Conservation (phyloP, 2,797 vertebrate genomes). For the Pseudopleuronectes americanus region DNA sequence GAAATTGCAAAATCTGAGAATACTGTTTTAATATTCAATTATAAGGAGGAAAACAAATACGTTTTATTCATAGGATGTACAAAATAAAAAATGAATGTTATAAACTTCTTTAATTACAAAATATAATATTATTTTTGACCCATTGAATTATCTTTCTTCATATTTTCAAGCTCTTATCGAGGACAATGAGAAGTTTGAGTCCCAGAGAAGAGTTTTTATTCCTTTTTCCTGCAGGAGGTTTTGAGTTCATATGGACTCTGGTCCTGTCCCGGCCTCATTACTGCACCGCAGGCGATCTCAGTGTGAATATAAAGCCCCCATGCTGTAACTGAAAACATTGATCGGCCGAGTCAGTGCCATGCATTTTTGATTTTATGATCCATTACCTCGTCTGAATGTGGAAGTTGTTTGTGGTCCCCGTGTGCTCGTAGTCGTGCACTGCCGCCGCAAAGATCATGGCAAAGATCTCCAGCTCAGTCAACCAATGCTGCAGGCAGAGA, state of each 20-base stretch:
- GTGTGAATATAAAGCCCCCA: conserved; percentile 45
- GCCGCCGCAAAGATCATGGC: conserved; percentile 93
- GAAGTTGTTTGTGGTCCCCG: conserved; percentile 99
- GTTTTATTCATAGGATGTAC: background rate
- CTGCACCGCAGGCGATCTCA: conserved; percentile 52
- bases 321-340: conserved; percentile 67
- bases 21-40: background rate
- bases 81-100: too few species aligned
- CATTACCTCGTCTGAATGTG: conserved; percentile 96
- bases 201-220: background rate
- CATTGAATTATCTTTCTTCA: background rate
- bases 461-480: conserved; percentile 97
- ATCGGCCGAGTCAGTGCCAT: conserved; percentile 60
- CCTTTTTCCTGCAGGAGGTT: background rate
- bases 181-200: background rate
- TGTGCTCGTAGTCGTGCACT: conserved; percentile 98
- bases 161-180: background rate
- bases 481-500: conserved; percentile 89
- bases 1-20: too few species aligned
- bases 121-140: too few species aligned
- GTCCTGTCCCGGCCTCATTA: conserved; percentile 41
- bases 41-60: background rate
- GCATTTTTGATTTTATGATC: conserved; percentile 72
- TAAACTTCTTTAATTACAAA: too few species aligned
- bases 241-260: conserved; percentile 39